Evolutionary conservation across 2,888 invertebrate genomes (phyloP).

Genomic region (Dascillus cervinus): DNA sequence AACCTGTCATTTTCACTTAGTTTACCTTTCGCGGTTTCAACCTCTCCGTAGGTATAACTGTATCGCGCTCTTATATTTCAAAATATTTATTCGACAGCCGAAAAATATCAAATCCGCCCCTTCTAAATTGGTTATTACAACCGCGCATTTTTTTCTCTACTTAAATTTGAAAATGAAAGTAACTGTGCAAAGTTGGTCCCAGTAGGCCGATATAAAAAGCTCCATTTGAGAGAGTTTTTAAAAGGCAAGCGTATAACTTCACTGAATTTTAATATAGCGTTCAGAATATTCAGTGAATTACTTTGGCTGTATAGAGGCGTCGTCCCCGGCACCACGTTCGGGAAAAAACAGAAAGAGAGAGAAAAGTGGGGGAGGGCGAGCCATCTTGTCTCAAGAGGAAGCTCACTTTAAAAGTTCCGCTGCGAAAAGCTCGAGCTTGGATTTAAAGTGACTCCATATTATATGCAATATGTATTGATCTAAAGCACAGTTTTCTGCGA

Average conservation of each 20-base stretch:
- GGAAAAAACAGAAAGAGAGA: slow-evolving; percentile 1
- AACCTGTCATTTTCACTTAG: slow-evolving; percentile 33
- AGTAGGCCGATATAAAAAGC: slow-evolving; percentile 31
- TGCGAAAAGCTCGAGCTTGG: slow-evolving; percentile 31
- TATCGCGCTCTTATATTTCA: too few species aligned
- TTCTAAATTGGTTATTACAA: too few species aligned
- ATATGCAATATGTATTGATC: slow-evolving; percentile 37
- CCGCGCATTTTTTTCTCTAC: too few species aligned
- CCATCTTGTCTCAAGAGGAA: slow-evolving; percentile 39
- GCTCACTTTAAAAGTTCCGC: slow-evolving; percentile 39
- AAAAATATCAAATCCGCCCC: too few species aligned
- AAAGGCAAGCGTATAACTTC: slow-evolving; percentile 28
- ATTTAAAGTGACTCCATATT: slow-evolving; percentile 37
- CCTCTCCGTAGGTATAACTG: too few species aligned
- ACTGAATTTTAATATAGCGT: slow-evolving; percentile 31
- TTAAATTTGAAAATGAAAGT: slow-evolving; percentile 8
- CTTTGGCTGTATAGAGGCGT: slow-evolving; percentile 24
- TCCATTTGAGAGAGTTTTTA: slow-evolving; percentile 36
- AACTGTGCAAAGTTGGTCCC: slow-evolving; percentile 18
- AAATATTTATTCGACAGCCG: slow-evolving; percentile 1
- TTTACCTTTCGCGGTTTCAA: slow-evolving; percentile 26
- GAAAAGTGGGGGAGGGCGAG: slow-evolving; percentile 16
- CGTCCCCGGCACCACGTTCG: slow-evolving; percentile 6
- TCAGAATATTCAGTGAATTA: slow-evolving; percentile 37
- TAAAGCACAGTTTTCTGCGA: slow-evolving; percentile 16